Evolutionary conservation across 1,140 invertebrate species (phyloP), one percentile per base, ranked within the genome.

Genomic region (Drosophila sulfurigaster): DNA sequence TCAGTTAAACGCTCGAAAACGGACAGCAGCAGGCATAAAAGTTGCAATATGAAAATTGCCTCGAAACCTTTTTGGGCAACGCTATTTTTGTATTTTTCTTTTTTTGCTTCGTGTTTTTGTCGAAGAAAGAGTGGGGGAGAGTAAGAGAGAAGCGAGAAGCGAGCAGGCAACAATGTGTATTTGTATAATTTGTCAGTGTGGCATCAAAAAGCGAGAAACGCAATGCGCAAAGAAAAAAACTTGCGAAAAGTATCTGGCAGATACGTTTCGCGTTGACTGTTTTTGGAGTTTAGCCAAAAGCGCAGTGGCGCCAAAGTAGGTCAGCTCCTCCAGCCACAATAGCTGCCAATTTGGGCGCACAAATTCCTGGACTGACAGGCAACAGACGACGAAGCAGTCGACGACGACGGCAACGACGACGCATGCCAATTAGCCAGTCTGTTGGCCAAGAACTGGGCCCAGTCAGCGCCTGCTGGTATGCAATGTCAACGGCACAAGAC

Each of bases 221-320:
- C 20, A 25, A 25, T 25, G 20, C 0, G 20, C 51, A 35, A 54
- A 52, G 5, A n/a, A 20, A 35, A 32, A 11, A 8, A 16, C 10
- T 35, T 8, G n/a, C 25, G 57, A 70, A 58, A 59, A 43, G 46
- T 64, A 72, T 59, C 60, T 59, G 68, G 16, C 54, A 65, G 54
- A 60, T 65, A 66, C 32, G 15, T 63, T 16, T 8, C 59, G 49
- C 45, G 49, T 67, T 67, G 59, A 71, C 74, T 89, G 77, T 70
- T 88, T 89, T 89, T 88, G 83, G 85, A 88, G 69, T 80, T 85
- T 64, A 75, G 83, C 85, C 83, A 86, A 82, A 82, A 86, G 79
- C 75, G 72, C 77, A 75, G 78, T 79, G 79, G 82, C 79, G 79
- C 79, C 77, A 75, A 87, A 89, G 80, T 89, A 77, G 85, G 85